Percentiles rank a stretch among this genome's conserved stretches.
phyloP scores from a whole-genome alignment of 2,113 vertebrate species.

The Otis tarda region DNA sequence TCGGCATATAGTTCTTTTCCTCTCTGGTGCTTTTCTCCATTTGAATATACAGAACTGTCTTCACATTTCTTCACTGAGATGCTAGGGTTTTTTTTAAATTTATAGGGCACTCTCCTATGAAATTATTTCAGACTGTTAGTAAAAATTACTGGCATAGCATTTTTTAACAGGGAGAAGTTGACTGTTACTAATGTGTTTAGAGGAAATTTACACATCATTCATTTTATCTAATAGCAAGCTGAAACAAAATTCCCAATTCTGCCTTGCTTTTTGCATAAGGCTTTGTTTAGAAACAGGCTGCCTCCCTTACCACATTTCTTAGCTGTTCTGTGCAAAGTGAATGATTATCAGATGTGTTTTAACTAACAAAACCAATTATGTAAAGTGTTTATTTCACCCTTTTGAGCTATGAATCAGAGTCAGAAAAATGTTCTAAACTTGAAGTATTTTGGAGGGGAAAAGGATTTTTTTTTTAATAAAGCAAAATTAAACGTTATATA shows the following conservation, averaged over 20 bases:
- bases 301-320: neutral
- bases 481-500: neutral
- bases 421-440: neutral
- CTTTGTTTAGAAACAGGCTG: neutral
- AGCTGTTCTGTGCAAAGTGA: neutral
- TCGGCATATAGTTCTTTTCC: neutral
- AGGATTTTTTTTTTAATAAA: neutral
- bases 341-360: neutral
- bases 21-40: neutral
- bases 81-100: neutral
- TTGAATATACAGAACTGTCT: neutral
- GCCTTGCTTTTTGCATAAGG: neutral
- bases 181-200: neutral
- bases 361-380: neutral
- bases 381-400: neutral
- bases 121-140: neutral
- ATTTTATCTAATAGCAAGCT: neutral
- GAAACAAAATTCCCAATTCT: neutral
- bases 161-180: neutral
- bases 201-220: neutral
- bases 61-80: neutral
- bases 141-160: neutral
- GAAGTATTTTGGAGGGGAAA: neutral
- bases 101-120: neutral
- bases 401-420: neutral